Evolutionary conservation across 2,888 invertebrate species (phyloP), one percentile per base, ranked within the genome.

Genomic region (Diachrysia chrysitis): DNA sequence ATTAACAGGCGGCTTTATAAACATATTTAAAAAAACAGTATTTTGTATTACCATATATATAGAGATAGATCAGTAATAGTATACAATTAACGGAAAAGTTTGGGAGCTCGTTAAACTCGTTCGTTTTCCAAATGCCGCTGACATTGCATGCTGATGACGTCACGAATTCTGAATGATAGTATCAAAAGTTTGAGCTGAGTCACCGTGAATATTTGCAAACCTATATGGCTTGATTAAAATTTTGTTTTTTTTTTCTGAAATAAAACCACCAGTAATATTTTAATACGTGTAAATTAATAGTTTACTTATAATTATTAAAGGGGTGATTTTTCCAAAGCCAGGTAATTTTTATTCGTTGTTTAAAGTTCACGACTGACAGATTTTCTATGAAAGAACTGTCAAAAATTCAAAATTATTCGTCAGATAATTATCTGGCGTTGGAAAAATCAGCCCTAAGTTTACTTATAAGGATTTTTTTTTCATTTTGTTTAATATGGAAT

Each of bases 1-100:
- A 63, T 58, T 74, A 68, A 71, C 59, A 25, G 21, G 48, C 51
- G 71, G 66, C 57, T 72, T 46, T 54, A 17, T 19, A 54, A n/a
- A 16, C 3, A 42, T 1, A 6, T 62, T 63, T 75, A 73, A 61
- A 29, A 51, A 25, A 64, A 73, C 53, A 19, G 55, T 59, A 74
- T 57, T 57, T 6, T 16, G 48, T 62, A 59, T 10, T 16, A 19
- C 12, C 32, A 0, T 21, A 12, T 21, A 12, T 2, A 51, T 19
- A 42, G n/a, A n/a, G 10, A 10, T 9, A 32, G 32, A 32, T 32
- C 2, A 32, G 32, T 32, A 32, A 32, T 9, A 32, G 10, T 10
- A 2, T 32, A 1, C 0, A 10, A 32, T 7, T 42, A 42, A 42
- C n/a, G n/a, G n/a, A 42, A 42, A 42, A 42, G 42, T 42, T 42